A percentile compares a stretch with the other conserved stretches of the same genome.
phyloP scores from a whole-genome alignment of 23 tunicate species.

The Oikopleura vanhoeffeni region DNA sequence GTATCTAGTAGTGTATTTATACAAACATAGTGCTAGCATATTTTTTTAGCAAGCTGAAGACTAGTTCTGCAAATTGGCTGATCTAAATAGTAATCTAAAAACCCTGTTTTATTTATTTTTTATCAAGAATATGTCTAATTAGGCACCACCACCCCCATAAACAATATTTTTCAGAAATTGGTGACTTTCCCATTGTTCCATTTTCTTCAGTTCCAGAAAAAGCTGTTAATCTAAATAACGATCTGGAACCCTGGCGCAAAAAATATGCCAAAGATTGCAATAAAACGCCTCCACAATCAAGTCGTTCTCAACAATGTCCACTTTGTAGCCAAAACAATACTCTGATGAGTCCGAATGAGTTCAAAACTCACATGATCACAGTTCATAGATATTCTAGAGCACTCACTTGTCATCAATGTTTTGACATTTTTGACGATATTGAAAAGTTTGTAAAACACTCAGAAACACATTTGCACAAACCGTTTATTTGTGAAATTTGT shows the following conservation, averaged over 20 bases:
- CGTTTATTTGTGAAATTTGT: neutral
- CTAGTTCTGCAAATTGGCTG: too few relatives aligned
- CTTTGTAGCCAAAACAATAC: neutral
- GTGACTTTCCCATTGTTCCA: neutral
- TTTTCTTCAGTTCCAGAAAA: neutral
- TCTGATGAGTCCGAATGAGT: neutral
- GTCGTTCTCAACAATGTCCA: neutral
- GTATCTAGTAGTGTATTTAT: neutral
- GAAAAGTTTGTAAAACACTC: neutral
- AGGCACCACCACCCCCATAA: neutral
- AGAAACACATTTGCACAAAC: neutral
- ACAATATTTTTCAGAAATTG: neutral
- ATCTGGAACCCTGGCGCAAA: neutral
- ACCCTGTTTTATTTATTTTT: too few relatives aligned
- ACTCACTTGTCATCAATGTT: neutral
- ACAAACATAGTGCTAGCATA: neutral
- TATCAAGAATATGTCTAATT: too few relatives aligned
- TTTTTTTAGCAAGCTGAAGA: too few relatives aligned
- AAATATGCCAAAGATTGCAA: neutral
- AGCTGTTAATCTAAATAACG: neutral
- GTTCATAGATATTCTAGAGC: neutral
- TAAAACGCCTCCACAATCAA: neutral
- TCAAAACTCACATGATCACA: constrained; percentile 4
- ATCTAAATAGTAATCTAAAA: too few relatives aligned
- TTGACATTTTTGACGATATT: neutral